Base-by-base conservation (phyloP, 2,113 vertebrate species). In the Rhagologus leucostigma region DNA sequence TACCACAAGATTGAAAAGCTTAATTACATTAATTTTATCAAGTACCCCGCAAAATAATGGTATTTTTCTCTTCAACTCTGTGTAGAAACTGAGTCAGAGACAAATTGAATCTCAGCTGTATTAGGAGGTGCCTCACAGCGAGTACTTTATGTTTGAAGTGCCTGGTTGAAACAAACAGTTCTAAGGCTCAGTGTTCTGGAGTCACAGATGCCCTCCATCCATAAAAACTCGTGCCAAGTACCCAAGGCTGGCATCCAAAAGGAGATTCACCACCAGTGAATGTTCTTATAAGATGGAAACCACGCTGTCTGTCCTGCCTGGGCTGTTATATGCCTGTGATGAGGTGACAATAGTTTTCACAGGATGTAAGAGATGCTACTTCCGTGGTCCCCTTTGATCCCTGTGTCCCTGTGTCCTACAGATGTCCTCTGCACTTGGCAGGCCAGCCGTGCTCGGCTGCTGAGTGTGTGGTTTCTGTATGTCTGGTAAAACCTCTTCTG, bases 401-500 rank as follows among this genome's bases (percentile, higher is more conserved):
- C 21, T 59, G 3, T 30, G 70, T 57, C 50, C 84, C 73, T 39
- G 21, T 75, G 67, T 76, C 92, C 84, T 77, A 21, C 7, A 47
- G 84, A 44, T 35, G n/a, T 75, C 60, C 90, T 87, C 75, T 86
- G 37, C 30, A 7, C 84, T 62, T 75, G 11, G 52, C 29, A 55
- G 78, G 57, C 90, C 46, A 41, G 57, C 65, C 84, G 41, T 41
- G 33, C 55, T 68, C 30, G 5, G 86, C 77, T 10, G 27, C 67
- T 65, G 75, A 87, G 73, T 75, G 33, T 90, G 44, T 87, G 96
- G 89, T 97, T 98, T 96, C 96, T 93, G 47, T 46, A 30, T 39
- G 93, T 89, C 96, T 97, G 92, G 69, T 94, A 90, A 95, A 95
- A 95, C 75, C 83, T 86, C 24, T 95, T 81, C 60, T 96, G 96